Base-by-base conservation (phyloP, 2,888 invertebrate species). In the Netelia inedita region DNA sequence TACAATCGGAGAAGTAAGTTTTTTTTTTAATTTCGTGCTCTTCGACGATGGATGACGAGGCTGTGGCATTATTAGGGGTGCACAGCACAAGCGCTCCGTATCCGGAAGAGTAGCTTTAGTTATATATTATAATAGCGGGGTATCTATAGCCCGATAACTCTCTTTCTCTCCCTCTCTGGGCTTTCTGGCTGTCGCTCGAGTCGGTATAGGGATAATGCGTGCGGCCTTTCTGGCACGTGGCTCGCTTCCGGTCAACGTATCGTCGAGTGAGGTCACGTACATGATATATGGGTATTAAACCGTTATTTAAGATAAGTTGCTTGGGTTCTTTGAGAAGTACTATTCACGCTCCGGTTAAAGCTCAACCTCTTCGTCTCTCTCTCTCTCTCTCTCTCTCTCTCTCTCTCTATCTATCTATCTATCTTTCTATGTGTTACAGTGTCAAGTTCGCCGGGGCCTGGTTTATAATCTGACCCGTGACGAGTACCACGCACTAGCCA, bases 221-320 rank as follows among this genome's bases (percentile, higher is more conserved):
- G 83, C 78, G 85, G 83, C 75, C 79, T 85, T 87, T 86, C 87
- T 85, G 86, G 87, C 88, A 88, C 88, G 88, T 88, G 88, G 88
- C 85, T 81, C 84, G 65, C 80, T 85, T 88, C 86, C 86, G 86
- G 83, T 87, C 83, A 79, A 75, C 81, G 83, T 75, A 81, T 81
- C 69, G 79, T 84, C 81, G 79, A 84, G 85, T 86, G 75, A 81
- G 78, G 85, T 86, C 85, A 86, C 83, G 83, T 84, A 81, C 75
- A 66, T 81, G 80, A 84, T 84, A 81, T 78, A 84, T 69, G 85
- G 55, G 68, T 69, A 84, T 78, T 79, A 86, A 82, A 66, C 35
- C 78, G 66, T 86, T 84, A 84, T 83, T 86, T 79, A 86, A 86
- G 85, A 82, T 78, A 75, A 80, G 82, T 71, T 71, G 82, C 71